phyloP scores from a whole-genome alignment of 2,888 invertebrate genomes.

The Cosmia pyralina region DNA sequence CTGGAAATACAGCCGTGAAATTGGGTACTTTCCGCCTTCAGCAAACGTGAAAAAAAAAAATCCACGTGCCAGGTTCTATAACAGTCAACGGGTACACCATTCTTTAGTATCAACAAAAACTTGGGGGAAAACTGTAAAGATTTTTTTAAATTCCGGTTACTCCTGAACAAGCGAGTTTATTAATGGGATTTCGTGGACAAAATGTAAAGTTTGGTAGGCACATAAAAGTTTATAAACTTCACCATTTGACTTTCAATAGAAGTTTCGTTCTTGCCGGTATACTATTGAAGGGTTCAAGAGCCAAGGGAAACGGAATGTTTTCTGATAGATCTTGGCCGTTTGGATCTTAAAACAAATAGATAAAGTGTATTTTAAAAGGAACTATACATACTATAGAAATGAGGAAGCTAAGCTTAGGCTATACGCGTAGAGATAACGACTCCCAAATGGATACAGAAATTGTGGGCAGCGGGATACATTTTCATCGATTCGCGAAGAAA shows the following conservation, averaged over 20 bases:
- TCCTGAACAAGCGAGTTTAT: constrained; percentile 14
- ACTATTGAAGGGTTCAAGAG: background rate
- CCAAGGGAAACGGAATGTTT: background rate
- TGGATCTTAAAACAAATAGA: background rate
- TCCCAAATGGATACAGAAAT: background rate
- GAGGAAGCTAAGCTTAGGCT: background rate
- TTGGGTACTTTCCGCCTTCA: background rate
- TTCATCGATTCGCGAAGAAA: background rate
- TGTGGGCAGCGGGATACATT: background rate
- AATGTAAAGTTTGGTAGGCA: constrained; percentile 21
- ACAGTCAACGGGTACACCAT: background rate
- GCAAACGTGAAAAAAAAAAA: constrained; percentile 14
- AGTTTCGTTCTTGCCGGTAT: constrained; percentile 5
- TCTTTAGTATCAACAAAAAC: constrained; percentile 1
- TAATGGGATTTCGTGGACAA: background rate
- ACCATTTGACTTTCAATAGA: constrained; percentile 3
- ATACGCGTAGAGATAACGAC: no score
- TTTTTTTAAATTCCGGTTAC: constrained; percentile 3
- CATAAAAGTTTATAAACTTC: constrained; percentile 23
- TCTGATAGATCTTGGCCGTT: background rate
- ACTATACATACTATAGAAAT: background rate
- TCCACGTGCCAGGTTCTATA: constrained; percentile 17
- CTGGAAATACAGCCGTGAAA: no score
- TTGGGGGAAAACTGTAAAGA: constrained; percentile 1
- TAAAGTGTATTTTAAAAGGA: background rate